phyloP scores from a whole-genome alignment of 2,888 invertebrate genomes.

The Melanchra persicariae region DNA sequence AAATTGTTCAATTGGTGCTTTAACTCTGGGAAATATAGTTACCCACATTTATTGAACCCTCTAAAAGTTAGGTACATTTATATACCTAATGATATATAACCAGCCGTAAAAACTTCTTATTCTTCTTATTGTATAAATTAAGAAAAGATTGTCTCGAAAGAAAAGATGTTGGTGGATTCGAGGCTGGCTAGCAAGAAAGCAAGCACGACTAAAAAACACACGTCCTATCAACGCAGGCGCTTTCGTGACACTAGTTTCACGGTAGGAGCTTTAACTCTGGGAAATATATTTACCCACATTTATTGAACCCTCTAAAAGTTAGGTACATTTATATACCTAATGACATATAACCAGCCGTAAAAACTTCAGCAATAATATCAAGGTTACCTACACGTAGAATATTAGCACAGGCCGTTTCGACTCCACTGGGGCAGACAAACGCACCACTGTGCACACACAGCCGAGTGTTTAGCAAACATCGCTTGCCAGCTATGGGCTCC shows the following conservation, averaged over 20 bases:
- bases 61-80: neutral
- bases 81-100: too few relatives aligned
- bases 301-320: neutral
- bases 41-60: too few relatives aligned
- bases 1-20: too few relatives aligned
- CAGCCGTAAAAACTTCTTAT: too few relatives aligned
- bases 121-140: too few relatives aligned
- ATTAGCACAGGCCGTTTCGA: constrained; percentile 27
- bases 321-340: too few relatives aligned
- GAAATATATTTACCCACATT: neutral
- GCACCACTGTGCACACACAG: constrained; percentile 52
- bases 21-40: neutral
- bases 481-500: constrained; percentile 57
- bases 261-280: neutral
- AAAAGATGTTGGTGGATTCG: too few relatives aligned
- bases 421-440: constrained; percentile 37
- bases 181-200: too few relatives aligned
- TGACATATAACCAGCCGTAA: neutral
- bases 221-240: too few relatives aligned
- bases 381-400: constrained; percentile 5
- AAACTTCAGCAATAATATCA: constrained; percentile 11
- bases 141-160: too few relatives aligned
- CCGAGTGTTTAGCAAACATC: constrained; percentile 62
- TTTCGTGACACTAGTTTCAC: too few relatives aligned
- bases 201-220: too few relatives aligned